Evolutionary conservation across 2,797 vertebrate genomes (phyloP), one percentile per base, ranked within the genome.

Genomic region (Gymnoscopelus braueri): DNA sequence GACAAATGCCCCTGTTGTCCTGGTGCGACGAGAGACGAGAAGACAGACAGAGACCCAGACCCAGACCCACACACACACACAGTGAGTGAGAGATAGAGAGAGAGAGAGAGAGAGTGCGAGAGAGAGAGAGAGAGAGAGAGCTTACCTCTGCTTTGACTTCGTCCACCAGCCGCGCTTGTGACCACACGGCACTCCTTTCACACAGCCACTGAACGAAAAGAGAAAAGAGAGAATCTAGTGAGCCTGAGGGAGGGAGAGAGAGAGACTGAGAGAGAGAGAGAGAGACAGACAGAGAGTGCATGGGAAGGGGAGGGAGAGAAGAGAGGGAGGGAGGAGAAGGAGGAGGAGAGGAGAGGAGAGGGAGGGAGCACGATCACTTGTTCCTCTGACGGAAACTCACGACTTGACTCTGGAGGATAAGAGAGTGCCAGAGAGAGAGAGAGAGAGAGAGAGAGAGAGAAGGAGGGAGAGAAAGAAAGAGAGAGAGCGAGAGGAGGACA

Each of bases 101-200:
- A 55, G 72, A 72, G 72, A 83, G 67, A 78, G 49, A 60, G 32
- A 77, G 79, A 84, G 83, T 76, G 5, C 23, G 13, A n/a, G 32
- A 60, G 58, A 15, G 32, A 23, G 59, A 23, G 15, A 19, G 15
- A 61, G 39, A 48, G 2, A 47, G 29, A 15, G 26, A 35, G 67
- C 93, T 96, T 95, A 97, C 97, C 97, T 98, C 96, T 71, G 86
- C 82, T 85, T 87, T 92, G 91, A 97, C 96, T 95, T 94, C 94
- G 90, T 80, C 89, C 83, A 91, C 95, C 68, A 95, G 94, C 63
- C 77, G 91, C 66, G 93, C 85, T 78, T 90, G 90, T 70, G 91
- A 90, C 95, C 95, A 95, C 71, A 92, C 91, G 82, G 87, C 83
- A 60, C 89, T 90, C 84, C 93, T 92, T 82, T 94, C 94, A 90